A percentile compares a stretch with the other conserved stretches of the same genome.
Evolutionary conservation across 2,113 vertebrate species (phyloP).

Genomic region (Halichoeres trimaculatus): DNA sequence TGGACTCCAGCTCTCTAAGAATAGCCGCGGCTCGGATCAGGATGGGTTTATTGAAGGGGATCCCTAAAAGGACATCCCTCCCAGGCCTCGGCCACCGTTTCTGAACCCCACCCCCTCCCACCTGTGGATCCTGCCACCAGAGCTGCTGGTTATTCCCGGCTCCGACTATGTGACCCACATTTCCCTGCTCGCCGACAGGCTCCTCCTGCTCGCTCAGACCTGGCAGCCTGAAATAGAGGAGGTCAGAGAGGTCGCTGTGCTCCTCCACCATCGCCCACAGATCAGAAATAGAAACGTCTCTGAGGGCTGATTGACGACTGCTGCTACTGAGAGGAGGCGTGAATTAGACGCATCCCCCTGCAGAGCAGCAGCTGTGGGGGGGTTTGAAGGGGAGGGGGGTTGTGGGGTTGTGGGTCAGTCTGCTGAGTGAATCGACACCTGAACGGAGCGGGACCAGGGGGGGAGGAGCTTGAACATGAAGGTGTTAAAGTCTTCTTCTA

Average conservation of each 20-base stretch:
- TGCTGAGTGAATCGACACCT: slow-evolving; percentile 8
- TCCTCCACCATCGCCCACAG: slow-evolving; percentile 6
- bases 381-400: background rate
- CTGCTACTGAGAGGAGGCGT: slow-evolving; percentile 43
- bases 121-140: slow-evolving; percentile 15
- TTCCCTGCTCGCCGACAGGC: slow-evolving; percentile 16
- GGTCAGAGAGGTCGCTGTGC: slow-evolving; percentile 40
- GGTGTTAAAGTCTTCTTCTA: background rate
- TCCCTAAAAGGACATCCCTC: slow-evolving; percentile 90
- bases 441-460: background rate
- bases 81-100: slow-evolving; percentile 31
- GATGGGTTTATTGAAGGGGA: slow-evolving; percentile 53
- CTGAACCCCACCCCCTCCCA: slow-evolving; percentile 12
- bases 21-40: slow-evolving; percentile 60
- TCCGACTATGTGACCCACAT: slow-evolving; percentile 75
- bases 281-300: slow-evolving; percentile 55
- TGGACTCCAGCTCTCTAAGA: slow-evolving; percentile 41
- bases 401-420: too few species aligned
- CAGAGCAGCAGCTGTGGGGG: slow-evolving; percentile 7
- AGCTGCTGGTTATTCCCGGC: slow-evolving; percentile 84
- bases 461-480: background rate
- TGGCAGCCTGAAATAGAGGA: slow-evolving; percentile 70
- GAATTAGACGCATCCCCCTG: slow-evolving; percentile 40
- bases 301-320: slow-evolving; percentile 10
- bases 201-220: slow-evolving; percentile 13